Base-by-base conservation (phyloP, 2,113 vertebrate genomes). In the Trinectes maculatus region DNA sequence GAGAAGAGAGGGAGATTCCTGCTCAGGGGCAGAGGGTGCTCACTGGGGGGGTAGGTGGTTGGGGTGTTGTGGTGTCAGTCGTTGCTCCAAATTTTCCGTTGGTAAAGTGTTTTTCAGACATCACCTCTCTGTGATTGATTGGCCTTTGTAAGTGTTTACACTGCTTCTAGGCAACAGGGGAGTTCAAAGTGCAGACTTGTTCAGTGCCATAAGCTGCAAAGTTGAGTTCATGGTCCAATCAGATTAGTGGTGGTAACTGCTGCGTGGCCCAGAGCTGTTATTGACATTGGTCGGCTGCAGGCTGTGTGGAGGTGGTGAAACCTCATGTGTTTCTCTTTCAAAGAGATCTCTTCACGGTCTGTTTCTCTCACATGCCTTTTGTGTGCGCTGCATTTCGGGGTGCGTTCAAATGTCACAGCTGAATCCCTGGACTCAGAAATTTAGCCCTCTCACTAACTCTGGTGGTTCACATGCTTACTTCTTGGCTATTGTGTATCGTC, bases 321-420 rank as follows among this genome's bases (percentile, higher is more conserved):
- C 36, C 64, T 12, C 26, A 44, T 71, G 79, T 26, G 62, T 73
- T 82, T 15, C 51, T 55, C 53, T 73, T 70, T 82, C 65, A 79
- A 52, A 85, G 74, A 61, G 33, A 83, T 77, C 22, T 79, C 59
- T 79, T 90, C 42, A 74, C 66, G 74, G 76, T 79, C 80, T 64
- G 77, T 81, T 83, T 86, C 53, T 12, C 77, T 51, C 48, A 16
- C 33, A 19, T 47, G 57, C 24, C 28, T 62, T 74, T 40, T 78
- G 73, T 74, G 61, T 18, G 31, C 16, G n/a, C 4, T n/a, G 36
- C 22, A 24, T 54, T 82, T 53, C 4, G 13, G 56, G 48, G 13
- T 63, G 57, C 22, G 44, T 65, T 70, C 16, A 4, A 46, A 54
- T 36, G 62, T 70, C 53, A 26, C 3, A 7, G 18, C 18, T 29